Conservation (phyloP, 2,797 vertebrate genomes). For the Notamacropus eugenii region DNA sequence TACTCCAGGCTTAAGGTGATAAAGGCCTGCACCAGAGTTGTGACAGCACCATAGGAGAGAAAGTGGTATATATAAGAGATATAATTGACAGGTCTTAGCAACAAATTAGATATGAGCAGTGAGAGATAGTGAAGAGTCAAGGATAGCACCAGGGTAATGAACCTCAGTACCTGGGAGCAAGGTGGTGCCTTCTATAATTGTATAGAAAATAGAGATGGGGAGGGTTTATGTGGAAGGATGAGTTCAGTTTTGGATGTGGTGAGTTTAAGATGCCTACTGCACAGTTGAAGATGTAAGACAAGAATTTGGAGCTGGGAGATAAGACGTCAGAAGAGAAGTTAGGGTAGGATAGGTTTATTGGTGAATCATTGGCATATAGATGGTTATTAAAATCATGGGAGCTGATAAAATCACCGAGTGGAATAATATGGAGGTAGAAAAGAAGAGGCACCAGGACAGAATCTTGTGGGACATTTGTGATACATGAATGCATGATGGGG, state of each 20-base stretch:
- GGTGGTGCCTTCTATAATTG: not conserved
- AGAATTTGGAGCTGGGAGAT: not conserved
- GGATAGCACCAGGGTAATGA: not conserved
- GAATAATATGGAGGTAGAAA: not conserved
- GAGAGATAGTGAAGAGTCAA: not conserved
- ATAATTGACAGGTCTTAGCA: not conserved
- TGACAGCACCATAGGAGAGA: not conserved
- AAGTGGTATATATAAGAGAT: not conserved
- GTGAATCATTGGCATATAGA: not conserved
- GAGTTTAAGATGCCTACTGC: not conserved
- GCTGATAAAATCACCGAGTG: not conserved
- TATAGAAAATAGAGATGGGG: not conserved
- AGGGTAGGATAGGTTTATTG: not conserved
- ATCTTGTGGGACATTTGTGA: not conserved
- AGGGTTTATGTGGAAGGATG: not conserved
- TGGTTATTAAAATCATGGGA: not conserved
- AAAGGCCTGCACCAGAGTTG: not conserved
- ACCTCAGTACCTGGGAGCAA: not conserved
- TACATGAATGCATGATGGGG: not conserved
- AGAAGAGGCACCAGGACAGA: not conserved
- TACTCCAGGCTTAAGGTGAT: not conserved
- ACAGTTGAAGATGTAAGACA: not conserved
- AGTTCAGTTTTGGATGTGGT: not conserved
- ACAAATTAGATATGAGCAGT: not conserved
- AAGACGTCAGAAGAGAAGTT: not conserved